These are phyloP conservation scores for Karalla daura DNA, from an alignment of 2,797 vertebrate genomes.

Conservation along the genomic window DNA sequence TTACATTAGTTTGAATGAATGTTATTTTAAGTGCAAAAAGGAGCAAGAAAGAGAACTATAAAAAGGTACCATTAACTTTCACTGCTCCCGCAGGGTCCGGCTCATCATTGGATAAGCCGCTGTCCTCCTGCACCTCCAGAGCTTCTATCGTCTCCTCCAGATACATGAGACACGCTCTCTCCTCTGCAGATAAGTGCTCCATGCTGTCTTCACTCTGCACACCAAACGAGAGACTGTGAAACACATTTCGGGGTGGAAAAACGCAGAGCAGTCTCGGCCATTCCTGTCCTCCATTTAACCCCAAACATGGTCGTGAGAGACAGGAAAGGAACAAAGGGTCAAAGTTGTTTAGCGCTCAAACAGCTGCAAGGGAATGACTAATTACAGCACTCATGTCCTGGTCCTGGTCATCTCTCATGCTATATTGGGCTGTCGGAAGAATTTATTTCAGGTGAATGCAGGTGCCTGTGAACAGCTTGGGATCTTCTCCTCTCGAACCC, in stretches of 20 bases:
- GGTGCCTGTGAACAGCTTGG: conserved; percentile 18
- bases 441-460: conserved; percentile 29
- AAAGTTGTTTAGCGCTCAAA: conserved; percentile 48
- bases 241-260: background rate
- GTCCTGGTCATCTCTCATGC: conserved; percentile 13
- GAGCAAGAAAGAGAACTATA: background rate
- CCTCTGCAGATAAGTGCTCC: conserved; percentile 91
- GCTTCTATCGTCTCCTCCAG: conserved; percentile 94
- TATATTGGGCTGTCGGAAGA: conserved; percentile 27
- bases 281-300: conserved; percentile 19
- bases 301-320: background rate
- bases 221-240: background rate
- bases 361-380: conserved; percentile 38
- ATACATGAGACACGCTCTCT: conserved; percentile 92
- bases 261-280: background rate
- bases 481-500: conserved; percentile 12
- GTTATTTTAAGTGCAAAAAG: background rate
- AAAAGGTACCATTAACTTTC: conserved; percentile 38
- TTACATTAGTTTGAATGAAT: too few species aligned
- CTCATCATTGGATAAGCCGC: conserved; percentile 87
- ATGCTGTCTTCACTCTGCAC: conserved; percentile 89
- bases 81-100: conserved; percentile 50
- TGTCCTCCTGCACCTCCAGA: conserved; percentile 89
- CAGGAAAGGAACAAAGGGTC: conserved; percentile 14
- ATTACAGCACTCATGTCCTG: conserved; percentile 1